Evolutionary conservation across 2,888 invertebrate genomes (phyloP), one percentile per base, ranked within the genome.

Genomic region (Miltochrista miniata): DNA sequence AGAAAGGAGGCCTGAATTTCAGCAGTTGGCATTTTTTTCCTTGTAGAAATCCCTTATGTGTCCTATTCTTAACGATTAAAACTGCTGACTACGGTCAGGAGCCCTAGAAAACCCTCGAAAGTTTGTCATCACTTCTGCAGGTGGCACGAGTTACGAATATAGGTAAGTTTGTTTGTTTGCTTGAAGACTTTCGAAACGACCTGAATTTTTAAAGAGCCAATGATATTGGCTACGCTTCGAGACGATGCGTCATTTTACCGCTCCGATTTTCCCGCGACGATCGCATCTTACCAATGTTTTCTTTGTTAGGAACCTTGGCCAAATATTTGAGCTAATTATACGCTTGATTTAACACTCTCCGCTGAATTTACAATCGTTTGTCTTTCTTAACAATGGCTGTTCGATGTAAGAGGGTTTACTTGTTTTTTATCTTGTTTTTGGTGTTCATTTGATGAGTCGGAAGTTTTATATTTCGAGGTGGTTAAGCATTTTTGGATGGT

Each of bases 261-360:
- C 46, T 60, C 76, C 72, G 70, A 70, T 71, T 70, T 64, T 56
- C 60, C 63, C 49, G 51, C 70, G 66, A 69, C 68, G 66, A 71
- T 71, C 68, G 59, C 51, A 60, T 61, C 68, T 62, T 67, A 68
- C 66, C 68, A 56, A 61, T 71, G 70, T 71, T 71, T 71, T 71
- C 70, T 71, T 71, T 71, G 70, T 71, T 68, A 56, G 60, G 64
- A 64, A 60, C 58, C 64, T 54, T 57, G 54, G 47, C 45, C 68
- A 71, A 65, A 64, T 65, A 81, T 81, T 81, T 81, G 81, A 74
- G 76, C 75, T 76, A 81, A 81, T 81, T 81, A 81, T 74, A 69
- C 81, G 79, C 74, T 70, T 81, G 79, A 81, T 81, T 81, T 81
- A 77, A 81, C 81, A 81, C 81, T 79, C 74, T 69, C 72, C 72